A percentile compares a stretch with the other conserved stretches of the same genome.
phyloP scores from a whole-genome alignment of 2,888 invertebrate genomes.

The Noctua fimbriata region DNA sequence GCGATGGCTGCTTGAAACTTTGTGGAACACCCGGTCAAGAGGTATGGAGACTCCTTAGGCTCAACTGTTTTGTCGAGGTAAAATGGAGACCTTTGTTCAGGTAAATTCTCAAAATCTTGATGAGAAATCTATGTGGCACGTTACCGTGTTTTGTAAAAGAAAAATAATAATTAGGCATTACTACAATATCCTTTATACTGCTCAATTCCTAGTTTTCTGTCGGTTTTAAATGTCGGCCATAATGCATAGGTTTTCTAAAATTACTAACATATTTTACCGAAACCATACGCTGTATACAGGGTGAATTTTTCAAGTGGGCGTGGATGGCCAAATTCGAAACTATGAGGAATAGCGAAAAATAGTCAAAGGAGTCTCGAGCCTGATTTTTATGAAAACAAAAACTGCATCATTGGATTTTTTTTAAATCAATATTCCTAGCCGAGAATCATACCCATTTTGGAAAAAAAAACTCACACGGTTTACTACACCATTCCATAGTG shows the following conservation, averaged over 20 bases:
- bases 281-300: neutral
- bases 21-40: conserved; percentile 12
- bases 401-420: too few relatives aligned
- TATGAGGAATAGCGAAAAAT: too few relatives aligned
- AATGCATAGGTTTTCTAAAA: neutral
- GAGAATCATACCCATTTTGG: too few relatives aligned
- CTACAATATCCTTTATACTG: neutral
- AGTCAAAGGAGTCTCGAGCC: too few relatives aligned
- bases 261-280: neutral
- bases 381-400: too few relatives aligned
- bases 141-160: neutral
- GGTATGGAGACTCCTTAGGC: neutral
- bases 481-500: too few relatives aligned
- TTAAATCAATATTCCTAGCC: too few relatives aligned
- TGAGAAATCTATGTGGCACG: neutral
- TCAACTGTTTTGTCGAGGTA: neutral
- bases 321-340: too few relatives aligned
- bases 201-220: neutral
- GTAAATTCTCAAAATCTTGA: neutral
- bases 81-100: neutral
- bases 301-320: too few relatives aligned
- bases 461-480: too few relatives aligned
- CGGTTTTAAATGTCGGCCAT: too few relatives aligned
- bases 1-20: conserved; percentile 26
- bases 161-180: neutral